phyloP scores from a whole-genome alignment of 2,888 invertebrate genomes.

The Cantharis flavilabris region DNA sequence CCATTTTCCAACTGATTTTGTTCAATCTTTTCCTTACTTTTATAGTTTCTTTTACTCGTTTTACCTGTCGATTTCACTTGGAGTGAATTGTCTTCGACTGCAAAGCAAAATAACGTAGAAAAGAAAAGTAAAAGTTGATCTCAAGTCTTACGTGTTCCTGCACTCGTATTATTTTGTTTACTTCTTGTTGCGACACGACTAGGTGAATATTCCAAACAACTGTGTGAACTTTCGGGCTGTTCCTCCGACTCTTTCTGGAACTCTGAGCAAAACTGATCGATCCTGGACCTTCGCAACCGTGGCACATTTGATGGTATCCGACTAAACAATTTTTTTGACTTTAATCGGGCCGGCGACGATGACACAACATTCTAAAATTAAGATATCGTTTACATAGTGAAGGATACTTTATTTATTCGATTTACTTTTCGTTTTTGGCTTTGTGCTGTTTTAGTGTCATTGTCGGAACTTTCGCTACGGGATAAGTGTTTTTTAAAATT shows the following conservation, averaged over 20 bases:
- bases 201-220: not conserved
- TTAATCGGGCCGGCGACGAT: not conserved
- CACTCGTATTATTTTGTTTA: not conserved
- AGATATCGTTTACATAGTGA: not conserved
- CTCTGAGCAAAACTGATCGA: not conserved
- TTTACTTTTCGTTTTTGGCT: not conserved
- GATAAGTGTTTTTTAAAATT: not conserved
- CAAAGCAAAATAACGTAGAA: not conserved
- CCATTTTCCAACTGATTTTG: not conserved
- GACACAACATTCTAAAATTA: not conserved
- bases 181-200: not conserved
- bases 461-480: not conserved
- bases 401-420: not conserved
- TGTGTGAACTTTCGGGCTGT: not conserved
- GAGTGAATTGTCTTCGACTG: not conserved
- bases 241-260: not conserved
- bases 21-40: not conserved
- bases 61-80: not conserved
- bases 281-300: not conserved
- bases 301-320: not conserved
- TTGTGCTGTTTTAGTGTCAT: not conserved
- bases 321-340: not conserved
- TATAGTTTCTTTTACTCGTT: not conserved
- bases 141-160: not conserved
- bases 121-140: not conserved